A percentile compares a stretch with the other conserved stretches of the same genome.
Conservation (phyloP, 2,888 invertebrate genomes). For the Drosophila putrida region DNA sequence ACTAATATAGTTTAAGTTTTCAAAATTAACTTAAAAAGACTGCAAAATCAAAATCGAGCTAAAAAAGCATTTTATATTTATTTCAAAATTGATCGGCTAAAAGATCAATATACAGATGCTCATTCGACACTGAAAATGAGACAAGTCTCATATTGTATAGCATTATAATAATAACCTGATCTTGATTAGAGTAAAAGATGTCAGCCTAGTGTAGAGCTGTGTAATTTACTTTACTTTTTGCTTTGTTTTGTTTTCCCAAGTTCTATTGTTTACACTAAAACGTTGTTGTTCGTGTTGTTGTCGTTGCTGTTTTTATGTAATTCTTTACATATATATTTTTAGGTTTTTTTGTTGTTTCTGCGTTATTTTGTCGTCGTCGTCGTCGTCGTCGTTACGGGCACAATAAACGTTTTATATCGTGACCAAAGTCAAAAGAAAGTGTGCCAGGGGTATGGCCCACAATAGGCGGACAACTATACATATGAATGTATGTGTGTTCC, state of each 20-base stretch:
- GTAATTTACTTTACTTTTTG: conserved; percentile 70
- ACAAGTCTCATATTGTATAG: neutral
- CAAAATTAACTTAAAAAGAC: too few relatives aligned
- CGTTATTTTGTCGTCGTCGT: conserved; percentile 50
- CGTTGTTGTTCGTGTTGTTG: conserved; percentile 41
- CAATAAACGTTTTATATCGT: conserved; percentile 81
- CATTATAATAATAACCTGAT: neutral
- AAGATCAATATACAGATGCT: too few relatives aligned
- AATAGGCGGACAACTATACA: conserved; percentile 44
- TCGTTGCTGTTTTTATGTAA: conserved; percentile 63
- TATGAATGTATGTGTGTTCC: conserved; percentile 1
- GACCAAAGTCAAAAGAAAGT: conserved; percentile 81
- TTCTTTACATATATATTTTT: conserved; percentile 37
- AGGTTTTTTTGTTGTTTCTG: conserved; percentile 56
- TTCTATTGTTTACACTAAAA: conserved; percentile 72
- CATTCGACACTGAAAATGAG: too few relatives aligned
- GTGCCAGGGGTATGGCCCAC: conserved; percentile 79
- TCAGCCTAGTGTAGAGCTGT: conserved; percentile 25
- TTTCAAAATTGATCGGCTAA: too few relatives aligned
- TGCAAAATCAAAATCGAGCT: too few relatives aligned
- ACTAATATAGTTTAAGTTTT: too few relatives aligned
- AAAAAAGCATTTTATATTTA: too few relatives aligned
- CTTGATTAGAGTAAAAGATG: neutral
- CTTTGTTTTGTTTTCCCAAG: conserved; percentile 57
- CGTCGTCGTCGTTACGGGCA: conserved; percentile 60